Evolutionary conservation across 2,797 vertebrate species (phyloP), one percentile per base, ranked within the genome.

Genomic region (Rhabdomys pumilio): DNA sequence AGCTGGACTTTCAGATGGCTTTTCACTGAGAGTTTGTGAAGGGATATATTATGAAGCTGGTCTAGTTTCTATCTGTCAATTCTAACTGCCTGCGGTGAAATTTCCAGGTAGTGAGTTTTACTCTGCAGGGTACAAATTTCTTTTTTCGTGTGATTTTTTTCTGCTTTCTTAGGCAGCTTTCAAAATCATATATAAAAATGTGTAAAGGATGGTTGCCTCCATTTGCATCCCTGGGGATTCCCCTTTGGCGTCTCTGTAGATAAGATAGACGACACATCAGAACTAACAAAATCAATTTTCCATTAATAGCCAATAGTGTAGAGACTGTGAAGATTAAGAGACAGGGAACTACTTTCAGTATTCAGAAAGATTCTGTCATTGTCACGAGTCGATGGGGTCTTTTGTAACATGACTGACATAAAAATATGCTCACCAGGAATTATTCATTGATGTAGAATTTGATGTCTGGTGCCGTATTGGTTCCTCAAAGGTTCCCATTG

Each of bases 31-130:
- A 93, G 91, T 95, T 83, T 95, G 94, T 59, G 82, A 96, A 15
- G 14, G 94, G 93, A 95, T 97, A 95, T 97, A 92, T 98, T 97
- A 86, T 95, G 96, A 96, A 97, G 97, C 96, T 86, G 80, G 95
- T 97, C 95, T 98, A 93, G 91, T 95, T 98, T 98, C 98, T 98
- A 97, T 98, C 98, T 98, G 98, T 98, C 97, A 96, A 97, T 96
- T 96, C 97, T 96, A 96, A 95, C 94, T 98, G 98, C 98, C 97
- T 97, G 96, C 31, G 11, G 79, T 65, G 94, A 97, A 96, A 92
- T 96, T 97, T 98, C 90, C 92, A 88, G 94, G 96, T 82, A 96
- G 95, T 87, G 96, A 95, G 97, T 96, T 98, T 98, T 98, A 97
- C 98, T 97, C 97, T 92, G 96, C 41, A 79, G 97, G 97, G 97